A percentile compares a stretch with the other conserved stretches of the same genome.
Conservation (phyloP, 1,140 invertebrate species). For the Zaprionus lachaisei region DNA sequence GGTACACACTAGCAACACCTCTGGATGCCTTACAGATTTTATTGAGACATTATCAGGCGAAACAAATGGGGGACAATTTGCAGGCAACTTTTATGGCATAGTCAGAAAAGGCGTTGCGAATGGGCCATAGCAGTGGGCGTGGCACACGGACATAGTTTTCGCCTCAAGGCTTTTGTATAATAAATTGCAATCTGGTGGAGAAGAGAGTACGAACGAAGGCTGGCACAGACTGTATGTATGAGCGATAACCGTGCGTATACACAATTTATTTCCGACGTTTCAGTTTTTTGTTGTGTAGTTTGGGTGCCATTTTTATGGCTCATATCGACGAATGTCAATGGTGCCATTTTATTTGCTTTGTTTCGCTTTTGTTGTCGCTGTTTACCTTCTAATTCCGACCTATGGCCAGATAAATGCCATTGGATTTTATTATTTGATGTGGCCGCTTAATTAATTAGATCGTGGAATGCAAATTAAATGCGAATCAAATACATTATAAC, state of each 20-base stretch:
- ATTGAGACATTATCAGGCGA: slow-evolving; percentile 79
- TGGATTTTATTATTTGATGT: slow-evolving; percentile 37
- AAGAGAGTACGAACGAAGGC: neutral
- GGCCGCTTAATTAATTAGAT: slow-evolving; percentile 66
- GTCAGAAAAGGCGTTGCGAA: slow-evolving; percentile 55
- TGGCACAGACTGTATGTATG: slow-evolving; percentile 42
- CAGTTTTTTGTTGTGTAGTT: slow-evolving; percentile 9
- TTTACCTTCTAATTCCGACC: slow-evolving; percentile 15
- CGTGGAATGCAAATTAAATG: slow-evolving; percentile 63
- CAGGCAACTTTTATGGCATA: slow-evolving; percentile 65
- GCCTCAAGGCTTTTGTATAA: slow-evolving; percentile 31
- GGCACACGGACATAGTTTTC: slow-evolving; percentile 57
- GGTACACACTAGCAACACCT: slow-evolving; percentile 40
- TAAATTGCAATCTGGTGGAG: slow-evolving; percentile 53
- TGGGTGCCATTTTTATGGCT: slow-evolving; percentile 58
- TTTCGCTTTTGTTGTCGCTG: neutral
- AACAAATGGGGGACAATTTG: slow-evolving; percentile 79
- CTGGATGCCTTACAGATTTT: slow-evolving; percentile 68
- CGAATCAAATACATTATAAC: slow-evolving; percentile 23
- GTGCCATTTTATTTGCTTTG: slow-evolving; percentile 43
- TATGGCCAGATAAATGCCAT: slow-evolving; percentile 44
- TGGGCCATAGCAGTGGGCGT: slow-evolving; percentile 48
- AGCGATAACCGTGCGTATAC: slow-evolving; percentile 66
- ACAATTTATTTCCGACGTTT: slow-evolving; percentile 30
- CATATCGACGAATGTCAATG: slow-evolving; percentile 62